A percentile compares a stretch with the other conserved stretches of the same genome.
These are phyloP conservation scores for Andrena haemorrhoa DNA, from an alignment of 2,888 invertebrate species.

Conservation along the genomic window DNA sequence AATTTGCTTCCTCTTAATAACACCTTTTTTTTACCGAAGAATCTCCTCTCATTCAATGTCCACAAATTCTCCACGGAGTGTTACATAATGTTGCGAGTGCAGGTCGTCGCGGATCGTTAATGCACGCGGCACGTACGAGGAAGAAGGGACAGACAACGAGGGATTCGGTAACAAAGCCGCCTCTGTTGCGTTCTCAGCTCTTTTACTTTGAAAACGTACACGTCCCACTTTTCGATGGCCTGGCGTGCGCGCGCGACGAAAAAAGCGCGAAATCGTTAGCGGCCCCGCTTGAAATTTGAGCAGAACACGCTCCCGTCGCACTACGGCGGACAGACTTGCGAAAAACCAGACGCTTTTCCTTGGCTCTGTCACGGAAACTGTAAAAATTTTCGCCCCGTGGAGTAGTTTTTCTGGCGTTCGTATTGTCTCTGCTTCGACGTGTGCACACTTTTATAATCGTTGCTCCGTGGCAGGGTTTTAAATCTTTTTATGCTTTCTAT, in stretches of 20 bases:
- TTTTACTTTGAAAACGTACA: constrained; percentile 65
- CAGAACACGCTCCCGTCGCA: not conserved
- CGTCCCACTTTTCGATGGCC: constrained; percentile 55
- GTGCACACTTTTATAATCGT: not conserved
- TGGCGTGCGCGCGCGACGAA: not conserved
- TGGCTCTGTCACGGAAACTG: not conserved
- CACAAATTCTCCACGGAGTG: not conserved
- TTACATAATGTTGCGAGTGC: not conserved
- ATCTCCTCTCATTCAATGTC: not conserved
- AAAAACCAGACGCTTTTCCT: not conserved
- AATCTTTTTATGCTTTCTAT: no score
- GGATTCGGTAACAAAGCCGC: constrained; percentile 64
- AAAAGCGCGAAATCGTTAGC: constrained; percentile 45
- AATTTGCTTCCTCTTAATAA: no score
- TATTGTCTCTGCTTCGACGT: not conserved
- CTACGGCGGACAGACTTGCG: not conserved
- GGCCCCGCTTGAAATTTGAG: constrained; percentile 48
- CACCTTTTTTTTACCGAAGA: not conserved
- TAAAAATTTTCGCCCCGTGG: not conserved
- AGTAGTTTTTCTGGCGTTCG: not conserved
- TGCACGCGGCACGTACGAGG: not conserved
- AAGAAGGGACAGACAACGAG: constrained; percentile 18
- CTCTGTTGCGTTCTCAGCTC: constrained; percentile 19
- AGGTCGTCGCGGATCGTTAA: constrained; percentile 43
- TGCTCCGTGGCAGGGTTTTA: not conserved